Conservation (phyloP, 1,140 invertebrate genomes). For the Papilio aristodemus region DNA sequence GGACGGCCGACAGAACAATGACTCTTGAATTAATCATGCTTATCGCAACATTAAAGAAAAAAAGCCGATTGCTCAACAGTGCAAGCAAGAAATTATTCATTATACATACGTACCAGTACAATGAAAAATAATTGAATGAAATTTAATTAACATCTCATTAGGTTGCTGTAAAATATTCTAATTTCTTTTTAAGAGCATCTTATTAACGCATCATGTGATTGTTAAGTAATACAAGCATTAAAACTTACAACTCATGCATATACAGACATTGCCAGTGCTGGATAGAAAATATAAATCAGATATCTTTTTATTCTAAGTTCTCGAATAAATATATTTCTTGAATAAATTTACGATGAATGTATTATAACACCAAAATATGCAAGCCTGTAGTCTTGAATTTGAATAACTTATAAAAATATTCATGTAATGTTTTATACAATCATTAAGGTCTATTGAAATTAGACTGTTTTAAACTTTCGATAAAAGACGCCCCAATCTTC, state of each 20-base stretch:
- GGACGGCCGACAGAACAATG: conserved; percentile 30
- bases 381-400: too few species aligned
- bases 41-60: conserved; percentile 28
- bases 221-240: not conserved
- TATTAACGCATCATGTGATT: not conserved
- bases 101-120: conserved; percentile 28
- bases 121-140: conserved; percentile 24
- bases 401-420: too few species aligned
- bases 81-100: conserved; percentile 30
- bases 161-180: not conserved
- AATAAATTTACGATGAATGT: too few species aligned
- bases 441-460: too few species aligned
- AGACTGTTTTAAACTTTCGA: too few species aligned
- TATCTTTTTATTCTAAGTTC: too few species aligned
- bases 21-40: conserved; percentile 35
- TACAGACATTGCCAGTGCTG: not conserved
- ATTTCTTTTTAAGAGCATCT: not conserved
- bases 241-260: not conserved
- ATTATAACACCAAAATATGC: too few species aligned
- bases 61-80: conserved; percentile 26
- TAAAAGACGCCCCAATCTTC: too few species aligned
- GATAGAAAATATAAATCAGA: too few species aligned
- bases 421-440: too few species aligned
- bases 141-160: conserved; percentile 34
- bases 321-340: too few species aligned